phyloP scores from a whole-genome alignment of 2,888 invertebrate species.

The Exocentrus adspersus region DNA sequence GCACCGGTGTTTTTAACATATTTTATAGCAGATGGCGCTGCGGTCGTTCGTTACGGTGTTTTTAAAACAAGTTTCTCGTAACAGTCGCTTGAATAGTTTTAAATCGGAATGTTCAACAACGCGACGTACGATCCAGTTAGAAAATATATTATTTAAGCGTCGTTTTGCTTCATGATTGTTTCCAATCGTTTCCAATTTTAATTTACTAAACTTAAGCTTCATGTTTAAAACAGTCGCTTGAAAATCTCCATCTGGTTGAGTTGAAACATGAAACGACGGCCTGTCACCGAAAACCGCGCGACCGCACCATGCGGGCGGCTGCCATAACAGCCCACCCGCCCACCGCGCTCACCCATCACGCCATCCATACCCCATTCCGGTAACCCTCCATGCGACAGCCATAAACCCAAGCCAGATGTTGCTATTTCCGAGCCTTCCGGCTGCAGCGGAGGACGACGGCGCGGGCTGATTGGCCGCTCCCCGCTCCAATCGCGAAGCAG shows the following conservation, averaged over 20 bases:
- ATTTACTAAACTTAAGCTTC: too few species aligned
- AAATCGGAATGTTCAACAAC: too few species aligned
- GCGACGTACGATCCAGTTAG: too few species aligned
- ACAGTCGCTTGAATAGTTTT: too few species aligned
- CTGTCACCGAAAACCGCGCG: not conserved
- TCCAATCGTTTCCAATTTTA: too few species aligned
- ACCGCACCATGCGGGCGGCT: not conserved
- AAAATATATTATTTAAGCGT: too few species aligned
- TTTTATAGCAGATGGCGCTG: constrained; percentile 48
- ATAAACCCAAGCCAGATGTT: constrained; percentile 43
- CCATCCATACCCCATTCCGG: constrained; percentile 37
- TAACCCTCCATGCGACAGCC: constrained; percentile 43
- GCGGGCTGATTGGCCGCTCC: constrained; percentile 28
- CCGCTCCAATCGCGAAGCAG: constrained; percentile 34
- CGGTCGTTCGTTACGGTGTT: too few species aligned
- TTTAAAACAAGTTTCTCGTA: too few species aligned
- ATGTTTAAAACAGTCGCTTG: too few species aligned
- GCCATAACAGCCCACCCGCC: constrained; percentile 31
- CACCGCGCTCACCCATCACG: constrained; percentile 29
- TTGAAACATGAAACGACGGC: too few species aligned
- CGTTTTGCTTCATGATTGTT: too few species aligned
- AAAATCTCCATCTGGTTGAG: too few species aligned
- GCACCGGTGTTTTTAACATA: constrained; percentile 42
- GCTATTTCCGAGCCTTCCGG: constrained; percentile 37
- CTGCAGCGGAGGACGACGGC: constrained; percentile 41